phyloP scores from a whole-genome alignment of 2,113 vertebrate genomes.

The Indicator indicator region DNA sequence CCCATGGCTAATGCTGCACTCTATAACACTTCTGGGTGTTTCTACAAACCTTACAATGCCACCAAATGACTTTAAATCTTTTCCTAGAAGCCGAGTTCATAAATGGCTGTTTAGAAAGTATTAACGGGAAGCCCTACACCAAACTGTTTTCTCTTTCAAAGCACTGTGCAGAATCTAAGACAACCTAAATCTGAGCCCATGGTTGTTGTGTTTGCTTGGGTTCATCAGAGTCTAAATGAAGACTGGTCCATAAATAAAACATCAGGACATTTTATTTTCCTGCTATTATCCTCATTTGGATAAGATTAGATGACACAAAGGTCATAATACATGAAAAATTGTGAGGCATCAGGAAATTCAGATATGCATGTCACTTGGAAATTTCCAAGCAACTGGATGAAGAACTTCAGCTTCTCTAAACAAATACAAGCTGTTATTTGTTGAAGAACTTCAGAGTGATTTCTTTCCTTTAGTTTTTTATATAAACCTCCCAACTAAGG shows the following conservation, averaged over 20 bases:
- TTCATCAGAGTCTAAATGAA: neutral
- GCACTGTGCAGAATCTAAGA: neutral
- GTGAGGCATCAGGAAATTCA: neutral
- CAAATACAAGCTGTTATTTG: neutral
- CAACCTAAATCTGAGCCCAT: neutral
- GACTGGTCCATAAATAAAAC: conserved; percentile 13
- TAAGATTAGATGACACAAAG: neutral
- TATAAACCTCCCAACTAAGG: neutral
- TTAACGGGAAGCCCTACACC: neutral
- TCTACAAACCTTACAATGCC: neutral
- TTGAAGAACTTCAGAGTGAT: neutral
- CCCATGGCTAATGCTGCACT: neutral
- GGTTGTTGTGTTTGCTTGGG: neutral
- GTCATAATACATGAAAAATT: neutral
- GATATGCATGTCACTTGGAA: neutral
- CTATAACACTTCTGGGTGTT: neutral
- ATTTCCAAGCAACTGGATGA: neutral
- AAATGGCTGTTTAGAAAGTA: neutral
- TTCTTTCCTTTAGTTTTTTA: neutral
- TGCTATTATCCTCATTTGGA: neutral
- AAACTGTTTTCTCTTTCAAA: neutral
- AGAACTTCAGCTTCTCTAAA: neutral
- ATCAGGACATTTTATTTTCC: neutral
- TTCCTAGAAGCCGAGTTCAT: neutral
- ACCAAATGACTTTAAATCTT: neutral